A percentile compares a stretch with the other conserved stretches of the same genome.
Evolutionary conservation across 2,797 vertebrate genomes (phyloP).

Genomic region (Pangasius krempfi): DNA sequence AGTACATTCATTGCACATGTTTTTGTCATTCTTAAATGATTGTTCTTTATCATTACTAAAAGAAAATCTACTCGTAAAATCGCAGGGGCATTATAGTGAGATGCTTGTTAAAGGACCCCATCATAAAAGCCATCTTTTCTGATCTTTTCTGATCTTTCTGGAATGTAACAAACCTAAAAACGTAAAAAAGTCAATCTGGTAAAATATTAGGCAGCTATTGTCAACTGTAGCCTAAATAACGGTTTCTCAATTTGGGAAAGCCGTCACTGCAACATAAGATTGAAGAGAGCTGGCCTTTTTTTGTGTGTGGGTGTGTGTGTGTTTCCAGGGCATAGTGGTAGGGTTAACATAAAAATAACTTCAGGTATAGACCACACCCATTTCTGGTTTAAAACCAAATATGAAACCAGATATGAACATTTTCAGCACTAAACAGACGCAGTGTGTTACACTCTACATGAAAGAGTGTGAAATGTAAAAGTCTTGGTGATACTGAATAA

Average conservation of each 20-base stretch:
- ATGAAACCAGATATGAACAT: background rate
- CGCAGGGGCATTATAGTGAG: background rate
- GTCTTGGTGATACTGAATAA: background rate
- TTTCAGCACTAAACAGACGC: background rate
- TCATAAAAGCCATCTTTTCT: background rate
- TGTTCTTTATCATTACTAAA: background rate
- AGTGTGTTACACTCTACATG: background rate
- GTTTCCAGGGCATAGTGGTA: background rate
- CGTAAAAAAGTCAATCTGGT: background rate
- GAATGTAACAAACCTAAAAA: background rate
- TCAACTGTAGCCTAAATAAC: background rate
- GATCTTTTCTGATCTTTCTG: background rate
- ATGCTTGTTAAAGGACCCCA: background rate
- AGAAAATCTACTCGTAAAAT: background rate
- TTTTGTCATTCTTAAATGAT: too few species aligned
- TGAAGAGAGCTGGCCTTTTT: background rate
- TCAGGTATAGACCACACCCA: background rate
- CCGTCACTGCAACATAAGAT: background rate
- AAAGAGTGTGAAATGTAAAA: background rate
- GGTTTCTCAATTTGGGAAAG: background rate
- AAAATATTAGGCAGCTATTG: background rate
- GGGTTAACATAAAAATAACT: background rate
- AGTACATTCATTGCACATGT: too few species aligned
- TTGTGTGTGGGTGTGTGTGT: too few species aligned
- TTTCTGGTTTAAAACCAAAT: background rate